Percentiles rank a stretch among this genome's conserved stretches.
Conservation (phyloP, 1,140 invertebrate species). For the Onthophagus taurus region DNA sequence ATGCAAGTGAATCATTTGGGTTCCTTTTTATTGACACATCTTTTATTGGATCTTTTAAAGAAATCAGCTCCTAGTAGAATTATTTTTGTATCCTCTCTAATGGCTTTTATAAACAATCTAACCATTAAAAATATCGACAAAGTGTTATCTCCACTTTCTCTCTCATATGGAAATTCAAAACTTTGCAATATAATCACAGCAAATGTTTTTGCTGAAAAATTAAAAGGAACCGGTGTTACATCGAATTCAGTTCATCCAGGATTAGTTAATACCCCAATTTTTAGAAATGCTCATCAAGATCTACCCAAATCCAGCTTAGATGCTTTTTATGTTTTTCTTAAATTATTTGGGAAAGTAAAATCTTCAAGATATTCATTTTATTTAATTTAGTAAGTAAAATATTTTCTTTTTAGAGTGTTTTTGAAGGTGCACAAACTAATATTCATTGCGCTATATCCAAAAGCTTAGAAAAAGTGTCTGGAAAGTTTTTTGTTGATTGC, state of each 20-base stretch:
- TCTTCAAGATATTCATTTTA: not conserved
- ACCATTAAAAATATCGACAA: slow-evolving; percentile 26
- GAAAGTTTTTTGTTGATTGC: not conserved
- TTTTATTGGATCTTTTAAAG: slow-evolving; percentile 46
- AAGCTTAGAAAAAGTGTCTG: not conserved
- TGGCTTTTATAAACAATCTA: slow-evolving; percentile 55
- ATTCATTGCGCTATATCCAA: not conserved
- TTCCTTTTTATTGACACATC: slow-evolving; percentile 73
- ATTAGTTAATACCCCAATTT: slow-evolving; percentile 12
- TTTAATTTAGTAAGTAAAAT: not conserved
- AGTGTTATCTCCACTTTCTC: too few species aligned
- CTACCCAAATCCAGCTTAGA: not conserved
- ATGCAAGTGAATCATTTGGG: slow-evolving; percentile 82
- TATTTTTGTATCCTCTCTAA: slow-evolving; percentile 38
- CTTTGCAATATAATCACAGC: slow-evolving; percentile 57
- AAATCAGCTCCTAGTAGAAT: slow-evolving; percentile 32
- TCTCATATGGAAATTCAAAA: slow-evolving; percentile 59
- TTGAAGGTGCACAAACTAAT: not conserved
- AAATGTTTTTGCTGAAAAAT: slow-evolving; percentile 45
- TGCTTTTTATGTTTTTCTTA: not conserved
- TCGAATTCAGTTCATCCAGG: slow-evolving; percentile 52
- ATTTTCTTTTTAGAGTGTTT: not conserved
- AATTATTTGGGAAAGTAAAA: not conserved
- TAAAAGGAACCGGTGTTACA: slow-evolving; percentile 49
- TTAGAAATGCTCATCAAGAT: not conserved